phyloP scores from a whole-genome alignment of 1,140 invertebrate species.

The Macrocentrus cingulum region DNA sequence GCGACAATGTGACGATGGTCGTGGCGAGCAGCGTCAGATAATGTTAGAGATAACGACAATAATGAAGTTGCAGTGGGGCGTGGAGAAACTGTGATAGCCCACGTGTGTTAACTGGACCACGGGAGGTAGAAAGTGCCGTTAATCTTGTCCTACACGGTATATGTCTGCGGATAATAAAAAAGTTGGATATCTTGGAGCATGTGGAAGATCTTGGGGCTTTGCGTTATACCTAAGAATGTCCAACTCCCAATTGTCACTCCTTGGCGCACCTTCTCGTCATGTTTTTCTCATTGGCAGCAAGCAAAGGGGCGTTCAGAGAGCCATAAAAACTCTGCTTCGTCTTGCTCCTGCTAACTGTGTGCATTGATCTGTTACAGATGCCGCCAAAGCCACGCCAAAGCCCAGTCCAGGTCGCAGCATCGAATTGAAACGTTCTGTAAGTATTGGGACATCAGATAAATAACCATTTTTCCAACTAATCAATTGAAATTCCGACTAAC shows the following conservation, averaged over 20 bases:
- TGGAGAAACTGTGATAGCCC: background rate
- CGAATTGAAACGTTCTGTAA: conserved; percentile 36
- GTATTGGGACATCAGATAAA: background rate
- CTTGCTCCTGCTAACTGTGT: conserved; percentile 9
- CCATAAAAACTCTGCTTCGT: background rate
- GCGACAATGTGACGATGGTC: too few species aligned
- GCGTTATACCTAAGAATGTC: background rate
- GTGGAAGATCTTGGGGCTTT: background rate
- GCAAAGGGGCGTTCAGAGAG: background rate
- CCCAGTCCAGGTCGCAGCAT: conserved; percentile 34
- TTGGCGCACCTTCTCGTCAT: too few species aligned
- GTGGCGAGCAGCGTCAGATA: background rate
- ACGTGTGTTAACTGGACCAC: conserved; percentile 39
- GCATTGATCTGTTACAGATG: conserved; percentile 52
- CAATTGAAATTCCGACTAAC: background rate
- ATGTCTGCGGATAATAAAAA: background rate
- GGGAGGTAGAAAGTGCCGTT: conserved; percentile 41
- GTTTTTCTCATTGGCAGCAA: background rate
- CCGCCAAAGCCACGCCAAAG: conserved; percentile 37
- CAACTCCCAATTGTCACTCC: background rate
- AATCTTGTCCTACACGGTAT: conserved; percentile 21
- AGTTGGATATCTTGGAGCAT: background rate
- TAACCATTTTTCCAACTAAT: background rate
- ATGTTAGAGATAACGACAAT: conserved; percentile 14
- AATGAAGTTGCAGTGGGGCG: conserved; percentile 29